Conservation (phyloP, 2,113 vertebrate species). For the Nettapus auritus region DNA sequence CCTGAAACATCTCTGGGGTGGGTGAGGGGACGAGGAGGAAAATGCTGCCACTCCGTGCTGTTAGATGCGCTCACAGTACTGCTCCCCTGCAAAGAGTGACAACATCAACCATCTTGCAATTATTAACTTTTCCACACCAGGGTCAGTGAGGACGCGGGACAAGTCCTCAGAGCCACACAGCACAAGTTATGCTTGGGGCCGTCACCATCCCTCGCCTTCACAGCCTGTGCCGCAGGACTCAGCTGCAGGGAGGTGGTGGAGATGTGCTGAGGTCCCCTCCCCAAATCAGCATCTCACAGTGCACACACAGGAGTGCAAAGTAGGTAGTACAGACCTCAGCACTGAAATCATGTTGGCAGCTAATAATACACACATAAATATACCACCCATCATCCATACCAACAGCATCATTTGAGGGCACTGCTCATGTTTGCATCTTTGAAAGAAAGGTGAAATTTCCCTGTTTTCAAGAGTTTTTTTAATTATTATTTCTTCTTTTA, state of each 20-base stretch:
- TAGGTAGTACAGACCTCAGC: background rate
- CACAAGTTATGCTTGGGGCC: rapidly evolving
- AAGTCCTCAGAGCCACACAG: background rate
- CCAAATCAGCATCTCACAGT: background rate
- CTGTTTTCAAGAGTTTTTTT: background rate
- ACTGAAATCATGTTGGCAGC: background rate
- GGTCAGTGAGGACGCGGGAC: background rate
- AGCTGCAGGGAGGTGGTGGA: background rate
- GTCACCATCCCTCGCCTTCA: background rate
- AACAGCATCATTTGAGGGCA: background rate
- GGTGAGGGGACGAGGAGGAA: background rate
- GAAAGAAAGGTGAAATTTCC: background rate
- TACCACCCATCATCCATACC: background rate
- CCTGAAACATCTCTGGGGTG: rapidly evolving
- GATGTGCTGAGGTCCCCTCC: background rate
- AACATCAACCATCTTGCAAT: background rate
- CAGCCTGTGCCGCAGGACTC: background rate
- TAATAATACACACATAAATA: background rate
- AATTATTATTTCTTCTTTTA: background rate
- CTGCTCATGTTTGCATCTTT: background rate
- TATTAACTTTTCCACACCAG: background rate
- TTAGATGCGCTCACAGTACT: background rate
- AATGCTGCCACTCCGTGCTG: background rate
- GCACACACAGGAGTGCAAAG: background rate
- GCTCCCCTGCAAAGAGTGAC: background rate